Conservation (phyloP, 2,888 invertebrate genomes). For the Microdon myrmicae region DNA sequence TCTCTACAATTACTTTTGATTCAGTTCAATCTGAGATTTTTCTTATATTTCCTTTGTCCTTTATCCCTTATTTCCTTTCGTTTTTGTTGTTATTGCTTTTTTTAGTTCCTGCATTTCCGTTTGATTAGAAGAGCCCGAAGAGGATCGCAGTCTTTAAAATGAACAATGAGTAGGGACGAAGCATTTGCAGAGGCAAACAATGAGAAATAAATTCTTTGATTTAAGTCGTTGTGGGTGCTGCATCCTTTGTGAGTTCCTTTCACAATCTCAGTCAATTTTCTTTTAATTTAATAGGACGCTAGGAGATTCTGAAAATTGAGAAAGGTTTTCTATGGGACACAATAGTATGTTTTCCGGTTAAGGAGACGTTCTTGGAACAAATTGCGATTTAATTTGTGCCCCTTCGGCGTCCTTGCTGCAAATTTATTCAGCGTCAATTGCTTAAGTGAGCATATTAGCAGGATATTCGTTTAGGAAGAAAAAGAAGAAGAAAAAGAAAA, state of each 20-base stretch:
- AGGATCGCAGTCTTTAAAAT: no score
- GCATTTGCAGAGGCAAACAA: slow-evolving; percentile 36
- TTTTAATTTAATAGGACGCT: slow-evolving; percentile 50
- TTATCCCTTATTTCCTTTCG: slow-evolving; percentile 24
- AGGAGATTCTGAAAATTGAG: slow-evolving; percentile 28
- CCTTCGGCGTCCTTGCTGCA: slow-evolving; percentile 35
- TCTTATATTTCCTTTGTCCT: slow-evolving; percentile 16
- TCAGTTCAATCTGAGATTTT: no score
- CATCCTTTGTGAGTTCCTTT: slow-evolving; percentile 22
- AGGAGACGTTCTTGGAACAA: slow-evolving; percentile 37
- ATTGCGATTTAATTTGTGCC: slow-evolving; percentile 47
- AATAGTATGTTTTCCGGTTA: no score
- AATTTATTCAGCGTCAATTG: slow-evolving; percentile 14
- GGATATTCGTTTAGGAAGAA: slow-evolving; percentile 25
- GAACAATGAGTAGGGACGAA: no score
- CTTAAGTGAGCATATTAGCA: slow-evolving; percentile 37
- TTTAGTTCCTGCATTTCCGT: slow-evolving; percentile 39
- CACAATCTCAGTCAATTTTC: slow-evolving; percentile 51
- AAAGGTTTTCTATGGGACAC: slow-evolving; percentile 7
- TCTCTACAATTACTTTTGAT: no score
- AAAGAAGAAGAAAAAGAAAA: no score
- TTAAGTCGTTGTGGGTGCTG: background rate
- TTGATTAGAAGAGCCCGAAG: no score
- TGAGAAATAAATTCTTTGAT: slow-evolving; percentile 31
- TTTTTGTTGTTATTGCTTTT: background rate